Conservation (phyloP, 1,140 invertebrate species). For the Meloidogyne hapla region DNA sequence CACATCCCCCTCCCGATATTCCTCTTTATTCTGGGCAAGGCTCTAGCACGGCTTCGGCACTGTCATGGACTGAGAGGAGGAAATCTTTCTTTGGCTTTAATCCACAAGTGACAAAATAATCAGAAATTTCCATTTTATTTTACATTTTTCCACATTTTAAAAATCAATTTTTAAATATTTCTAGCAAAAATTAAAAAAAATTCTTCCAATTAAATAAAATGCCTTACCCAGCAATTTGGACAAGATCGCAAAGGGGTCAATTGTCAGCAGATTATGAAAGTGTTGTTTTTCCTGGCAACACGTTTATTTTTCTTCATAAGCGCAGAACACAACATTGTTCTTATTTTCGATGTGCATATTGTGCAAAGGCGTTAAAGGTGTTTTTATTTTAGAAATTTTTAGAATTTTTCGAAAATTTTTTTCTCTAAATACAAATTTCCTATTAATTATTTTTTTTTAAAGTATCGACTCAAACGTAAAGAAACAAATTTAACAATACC, state of each 20-base stretch:
- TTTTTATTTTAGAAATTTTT: not conserved
- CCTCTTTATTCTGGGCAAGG: no score
- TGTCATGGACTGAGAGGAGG: no score
- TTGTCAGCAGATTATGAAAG: conserved; percentile 24
- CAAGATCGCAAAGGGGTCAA: conserved; percentile 21
- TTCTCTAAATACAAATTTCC: not conserved
- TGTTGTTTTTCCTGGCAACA: conserved; percentile 20
- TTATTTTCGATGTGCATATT: conserved; percentile 25
- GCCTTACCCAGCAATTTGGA: conserved; percentile 25
- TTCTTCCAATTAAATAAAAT: not conserved
- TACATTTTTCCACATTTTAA: no score
- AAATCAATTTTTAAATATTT: no score
- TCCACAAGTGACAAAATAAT: no score
- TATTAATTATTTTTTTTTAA: not conserved
- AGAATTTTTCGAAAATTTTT: not conserved
- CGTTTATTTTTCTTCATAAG: conserved; percentile 26
- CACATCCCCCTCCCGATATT: no score
- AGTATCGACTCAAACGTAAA: not conserved
- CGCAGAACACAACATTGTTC: conserved; percentile 18
- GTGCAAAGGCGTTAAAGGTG: conserved; percentile 22
- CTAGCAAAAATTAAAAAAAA: no score
- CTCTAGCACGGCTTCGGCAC: no score
- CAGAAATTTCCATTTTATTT: no score
- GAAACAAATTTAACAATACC: conserved; percentile 7
- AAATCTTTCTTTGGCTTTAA: no score